phyloP scores from a whole-genome alignment of 1,140 invertebrate species.

The Stratiolaelaps scimitus region DNA sequence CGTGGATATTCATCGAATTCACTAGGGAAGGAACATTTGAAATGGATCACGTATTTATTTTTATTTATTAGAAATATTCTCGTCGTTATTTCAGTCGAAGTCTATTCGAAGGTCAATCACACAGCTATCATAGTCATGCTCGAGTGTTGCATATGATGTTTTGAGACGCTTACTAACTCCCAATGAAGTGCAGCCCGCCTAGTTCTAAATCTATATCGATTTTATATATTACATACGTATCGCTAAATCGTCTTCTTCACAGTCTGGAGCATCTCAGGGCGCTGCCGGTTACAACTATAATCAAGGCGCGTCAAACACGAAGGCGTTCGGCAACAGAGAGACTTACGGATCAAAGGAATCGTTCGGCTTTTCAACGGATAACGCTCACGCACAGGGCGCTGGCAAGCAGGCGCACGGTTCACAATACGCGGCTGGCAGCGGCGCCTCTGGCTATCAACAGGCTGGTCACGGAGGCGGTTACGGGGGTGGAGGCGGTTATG shows the following conservation, averaged over 20 bases:
- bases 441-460: not conserved
- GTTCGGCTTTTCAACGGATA: not conserved
- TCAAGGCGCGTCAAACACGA: not conserved
- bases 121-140: too few relatives aligned
- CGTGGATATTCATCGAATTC: too few relatives aligned
- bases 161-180: too few relatives aligned
- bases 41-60: too few relatives aligned
- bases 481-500: not conserved
- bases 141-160: too few relatives aligned
- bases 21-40: too few relatives aligned
- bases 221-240: too few relatives aligned
- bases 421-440: not conserved
- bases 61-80: too few relatives aligned
- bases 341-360: slow-evolving; percentile 2
- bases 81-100: not conserved
- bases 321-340: not conserved
- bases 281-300: not conserved
- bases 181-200: too few relatives aligned
- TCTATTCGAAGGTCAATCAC: not conserved
- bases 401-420: not conserved
- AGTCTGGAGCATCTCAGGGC: not conserved
- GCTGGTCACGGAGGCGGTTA: not conserved
- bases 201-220: too few relatives aligned
- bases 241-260: not conserved
- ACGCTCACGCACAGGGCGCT: slow-evolving; percentile 1